These are phyloP conservation scores for Ammospiza nelsoni DNA, from an alignment of 2,113 vertebrate species.

Conservation along the genomic window DNA sequence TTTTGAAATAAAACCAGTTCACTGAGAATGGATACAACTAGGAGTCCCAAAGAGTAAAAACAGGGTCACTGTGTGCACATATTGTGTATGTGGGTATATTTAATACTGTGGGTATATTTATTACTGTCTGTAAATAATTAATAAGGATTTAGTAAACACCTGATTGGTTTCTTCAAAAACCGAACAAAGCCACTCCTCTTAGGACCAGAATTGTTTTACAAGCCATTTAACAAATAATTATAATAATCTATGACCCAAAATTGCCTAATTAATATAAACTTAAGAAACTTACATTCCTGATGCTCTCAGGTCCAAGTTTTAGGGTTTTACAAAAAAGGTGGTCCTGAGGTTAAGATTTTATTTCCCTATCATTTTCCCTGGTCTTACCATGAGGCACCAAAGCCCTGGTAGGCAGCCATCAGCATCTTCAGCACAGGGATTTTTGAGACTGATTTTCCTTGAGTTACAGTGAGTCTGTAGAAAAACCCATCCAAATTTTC, in stretches of 20 bases:
- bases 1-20: not conserved
- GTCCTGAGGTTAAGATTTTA: not conserved
- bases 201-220: not conserved
- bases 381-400: not conserved
- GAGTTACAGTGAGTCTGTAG: not conserved
- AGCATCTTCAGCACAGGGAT: not conserved
- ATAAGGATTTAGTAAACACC: not conserved
- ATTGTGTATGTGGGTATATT: not conserved
- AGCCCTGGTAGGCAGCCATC: not conserved
- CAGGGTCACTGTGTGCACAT: not conserved
- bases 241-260: not conserved
- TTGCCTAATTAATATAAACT: not conserved
- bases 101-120: not conserved
- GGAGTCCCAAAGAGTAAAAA: not conserved
- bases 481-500: not conserved
- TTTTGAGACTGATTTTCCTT: not conserved
- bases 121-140: not conserved
- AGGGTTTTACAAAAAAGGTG: not conserved
- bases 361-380: not conserved
- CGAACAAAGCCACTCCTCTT: not conserved
- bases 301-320: not conserved
- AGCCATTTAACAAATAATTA: not conserved
- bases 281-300: not conserved
- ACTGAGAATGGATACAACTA: not conserved
- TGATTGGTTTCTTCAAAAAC: not conserved